phyloP scores from a whole-genome alignment of 2,113 vertebrate species.

The Puffinus mauretanicus region DNA sequence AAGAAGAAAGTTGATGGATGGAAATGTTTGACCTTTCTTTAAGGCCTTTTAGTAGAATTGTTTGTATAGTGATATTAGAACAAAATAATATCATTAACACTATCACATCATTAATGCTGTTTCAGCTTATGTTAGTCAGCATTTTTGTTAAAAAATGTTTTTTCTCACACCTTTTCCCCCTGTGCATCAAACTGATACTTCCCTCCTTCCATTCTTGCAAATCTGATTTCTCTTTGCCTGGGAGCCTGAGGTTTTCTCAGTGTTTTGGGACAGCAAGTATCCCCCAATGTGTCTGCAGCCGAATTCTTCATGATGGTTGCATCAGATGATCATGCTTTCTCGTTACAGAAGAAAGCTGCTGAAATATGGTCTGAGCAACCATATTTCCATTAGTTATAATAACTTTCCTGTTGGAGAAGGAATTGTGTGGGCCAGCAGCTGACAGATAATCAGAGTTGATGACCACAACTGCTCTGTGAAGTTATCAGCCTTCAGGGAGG shows the following conservation, averaged over 20 bases:
- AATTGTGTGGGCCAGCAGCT: not conserved
- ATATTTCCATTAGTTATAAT: not conserved
- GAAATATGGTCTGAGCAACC: not conserved
- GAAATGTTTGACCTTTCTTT: not conserved
- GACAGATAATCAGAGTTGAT: not conserved
- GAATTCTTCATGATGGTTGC: fast-evolving
- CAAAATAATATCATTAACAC: not conserved
- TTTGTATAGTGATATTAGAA: not conserved
- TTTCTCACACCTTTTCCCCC: not conserved
- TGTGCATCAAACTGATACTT: not conserved
- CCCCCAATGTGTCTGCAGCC: not conserved
- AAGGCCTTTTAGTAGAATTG: not conserved
- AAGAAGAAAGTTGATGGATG: not conserved
- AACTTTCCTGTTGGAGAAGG: not conserved
- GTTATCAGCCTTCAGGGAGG: not conserved
- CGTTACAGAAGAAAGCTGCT: not conserved
- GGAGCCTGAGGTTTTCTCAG: not conserved
- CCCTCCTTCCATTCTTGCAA: not conserved
- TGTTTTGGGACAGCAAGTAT: not conserved
- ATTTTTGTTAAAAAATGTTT: not conserved
- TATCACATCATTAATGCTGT: not conserved
- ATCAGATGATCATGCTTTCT: not conserved
- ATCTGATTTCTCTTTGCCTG: not conserved
- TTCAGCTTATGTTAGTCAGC: not conserved
- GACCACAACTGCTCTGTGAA: not conserved